Conservation (phyloP, 2,888 invertebrate species). For the Sesia apiformis region DNA sequence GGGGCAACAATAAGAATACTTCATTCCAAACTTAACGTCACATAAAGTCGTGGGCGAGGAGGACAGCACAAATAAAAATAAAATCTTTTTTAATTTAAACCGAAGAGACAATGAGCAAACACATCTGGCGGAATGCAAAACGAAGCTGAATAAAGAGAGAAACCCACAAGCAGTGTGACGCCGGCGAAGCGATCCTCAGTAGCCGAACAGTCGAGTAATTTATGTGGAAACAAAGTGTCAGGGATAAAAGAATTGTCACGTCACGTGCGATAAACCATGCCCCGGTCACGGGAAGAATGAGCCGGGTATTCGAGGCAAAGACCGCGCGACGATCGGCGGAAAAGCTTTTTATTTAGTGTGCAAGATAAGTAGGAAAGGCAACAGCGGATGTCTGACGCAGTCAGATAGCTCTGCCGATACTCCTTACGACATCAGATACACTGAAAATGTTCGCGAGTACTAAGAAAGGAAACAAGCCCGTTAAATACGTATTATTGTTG, state of each 20-base stretch:
- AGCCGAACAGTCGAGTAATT: slow-evolving; percentile 50
- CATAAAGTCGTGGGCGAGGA: slow-evolving; percentile 67
- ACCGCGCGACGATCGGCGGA: slow-evolving; percentile 24
- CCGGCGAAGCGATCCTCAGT: slow-evolving; percentile 44
- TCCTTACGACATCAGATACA: slow-evolving; percentile 59
- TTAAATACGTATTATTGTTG: slow-evolving; percentile 51
- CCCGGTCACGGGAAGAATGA: slow-evolving; percentile 29
- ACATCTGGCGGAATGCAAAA: slow-evolving; percentile 71
- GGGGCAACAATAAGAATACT: slow-evolving; percentile 60
- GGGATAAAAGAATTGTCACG: slow-evolving; percentile 56
- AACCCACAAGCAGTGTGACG: slow-evolving; percentile 40
- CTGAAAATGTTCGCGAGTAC: slow-evolving; percentile 27
- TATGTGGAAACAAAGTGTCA: slow-evolving; percentile 58
- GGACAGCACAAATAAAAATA: slow-evolving; percentile 55
- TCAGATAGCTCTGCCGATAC: slow-evolving; percentile 39
- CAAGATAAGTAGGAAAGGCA: slow-evolving; percentile 31
- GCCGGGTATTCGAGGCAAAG: slow-evolving; percentile 24
- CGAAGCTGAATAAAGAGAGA: slow-evolving; percentile 44
- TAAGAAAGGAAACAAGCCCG: slow-evolving; percentile 43
- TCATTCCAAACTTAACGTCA: slow-evolving; percentile 68
- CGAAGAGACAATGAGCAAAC: slow-evolving; percentile 70
- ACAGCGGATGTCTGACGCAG: slow-evolving; percentile 41
- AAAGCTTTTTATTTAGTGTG: slow-evolving; percentile 44
- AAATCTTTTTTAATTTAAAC: slow-evolving; percentile 61
- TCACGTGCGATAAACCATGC: slow-evolving; percentile 52